Conservation (phyloP, 2,113 vertebrate genomes). For the Gnathonemus longibarbis region DNA sequence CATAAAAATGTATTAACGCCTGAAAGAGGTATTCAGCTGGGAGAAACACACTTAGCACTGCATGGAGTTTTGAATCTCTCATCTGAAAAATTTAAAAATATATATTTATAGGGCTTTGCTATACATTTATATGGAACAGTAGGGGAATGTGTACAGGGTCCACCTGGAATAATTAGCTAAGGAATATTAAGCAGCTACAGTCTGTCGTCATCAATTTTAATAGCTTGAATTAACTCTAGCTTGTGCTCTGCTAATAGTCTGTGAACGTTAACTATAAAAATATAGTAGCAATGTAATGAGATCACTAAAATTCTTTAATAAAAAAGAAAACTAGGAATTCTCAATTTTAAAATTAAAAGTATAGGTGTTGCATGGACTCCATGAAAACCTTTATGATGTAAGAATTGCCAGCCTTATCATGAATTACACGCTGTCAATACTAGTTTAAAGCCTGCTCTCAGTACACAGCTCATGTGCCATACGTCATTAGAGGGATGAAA, state of each 20-base stretch:
- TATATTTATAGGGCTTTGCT: neutral
- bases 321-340: neutral
- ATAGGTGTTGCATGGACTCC: neutral
- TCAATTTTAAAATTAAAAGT: neutral
- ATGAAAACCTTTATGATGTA: neutral
- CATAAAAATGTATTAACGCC: constrained; percentile 2
- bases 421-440: neutral
- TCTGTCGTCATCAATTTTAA: constrained; percentile 6
- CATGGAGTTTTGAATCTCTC: neutral
- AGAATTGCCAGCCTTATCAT: neutral
- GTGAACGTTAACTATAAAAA: neutral
- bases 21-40: neutral
- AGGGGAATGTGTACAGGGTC: neutral
- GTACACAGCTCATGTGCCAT: neutral
- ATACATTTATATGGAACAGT: neutral
- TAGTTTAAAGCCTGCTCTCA: neutral
- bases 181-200: neutral
- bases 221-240: neutral
- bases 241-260: neutral
- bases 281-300: neutral
- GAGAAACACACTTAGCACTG: neutral
- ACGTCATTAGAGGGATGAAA: neutral
- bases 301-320: neutral
- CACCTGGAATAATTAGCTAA: constrained; percentile 8
- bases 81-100: neutral